Evolutionary conservation across 2,888 invertebrate genomes (phyloP).

Genomic region (Eristalis tenax): DNA sequence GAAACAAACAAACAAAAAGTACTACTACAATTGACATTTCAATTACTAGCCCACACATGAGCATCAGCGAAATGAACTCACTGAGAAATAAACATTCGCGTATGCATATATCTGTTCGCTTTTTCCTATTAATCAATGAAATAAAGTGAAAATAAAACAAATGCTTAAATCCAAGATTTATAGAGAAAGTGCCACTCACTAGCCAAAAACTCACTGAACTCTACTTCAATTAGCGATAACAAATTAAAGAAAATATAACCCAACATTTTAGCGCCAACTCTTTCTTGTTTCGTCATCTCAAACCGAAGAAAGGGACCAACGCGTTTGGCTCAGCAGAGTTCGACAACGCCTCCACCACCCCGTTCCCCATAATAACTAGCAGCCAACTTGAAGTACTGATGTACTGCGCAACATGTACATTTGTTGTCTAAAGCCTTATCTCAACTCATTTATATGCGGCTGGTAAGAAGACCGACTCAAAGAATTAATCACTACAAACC

Average conservation of each 20-base stretch:
- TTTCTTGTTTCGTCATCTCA: constrained; percentile 39
- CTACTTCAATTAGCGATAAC: constrained; percentile 1
- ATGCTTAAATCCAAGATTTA: neutral
- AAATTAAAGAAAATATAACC: constrained; percentile 40
- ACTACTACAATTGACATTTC: neutral
- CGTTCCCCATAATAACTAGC: neutral
- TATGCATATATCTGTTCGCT: neutral
- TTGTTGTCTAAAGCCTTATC: neutral
- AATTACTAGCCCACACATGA: neutral
- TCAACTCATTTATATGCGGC: neutral
- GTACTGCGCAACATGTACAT: constrained; percentile 40
- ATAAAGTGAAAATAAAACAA: neutral
- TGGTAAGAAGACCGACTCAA: neutral
- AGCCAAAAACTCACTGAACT: neutral
- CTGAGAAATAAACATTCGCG: neutral
- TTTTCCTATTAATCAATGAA: neutral
- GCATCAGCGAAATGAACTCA: neutral
- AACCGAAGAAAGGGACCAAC: constrained; percentile 40
- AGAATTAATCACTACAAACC: neutral
- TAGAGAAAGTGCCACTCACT: neutral
- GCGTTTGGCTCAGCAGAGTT: constrained; percentile 16
- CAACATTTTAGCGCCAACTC: constrained; percentile 65
- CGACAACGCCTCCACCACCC: constrained; percentile 15
- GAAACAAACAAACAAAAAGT: neutral
- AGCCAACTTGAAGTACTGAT: neutral